These are phyloP conservation scores for Agrochola litura DNA, from an alignment of 2,888 invertebrate genomes.

Conservation along the genomic window DNA sequence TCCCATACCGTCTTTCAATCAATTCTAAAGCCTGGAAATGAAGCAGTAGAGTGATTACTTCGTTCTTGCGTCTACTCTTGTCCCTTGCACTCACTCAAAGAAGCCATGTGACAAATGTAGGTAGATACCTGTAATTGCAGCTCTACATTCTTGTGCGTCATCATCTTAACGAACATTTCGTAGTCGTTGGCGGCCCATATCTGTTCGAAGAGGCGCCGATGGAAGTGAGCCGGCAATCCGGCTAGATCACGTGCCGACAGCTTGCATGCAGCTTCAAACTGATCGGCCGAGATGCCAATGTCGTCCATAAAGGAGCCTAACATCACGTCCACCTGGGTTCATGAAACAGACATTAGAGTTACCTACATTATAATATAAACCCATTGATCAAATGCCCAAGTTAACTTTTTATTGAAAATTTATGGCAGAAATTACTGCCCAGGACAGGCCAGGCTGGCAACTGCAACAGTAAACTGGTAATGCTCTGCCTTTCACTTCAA, in stretches of 20 bases:
- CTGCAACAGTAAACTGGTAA: background rate
- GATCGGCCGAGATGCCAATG: conserved; percentile 96
- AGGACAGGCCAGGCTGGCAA: background rate
- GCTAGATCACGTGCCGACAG: conserved; percentile 86
- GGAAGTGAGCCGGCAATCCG: conserved; percentile 90
- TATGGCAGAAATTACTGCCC: background rate
- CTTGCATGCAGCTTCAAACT: conserved; percentile 95
- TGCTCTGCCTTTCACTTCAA: background rate
- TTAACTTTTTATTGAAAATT: background rate
- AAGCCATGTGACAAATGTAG: background rate
- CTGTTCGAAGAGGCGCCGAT: conserved; percentile 92
- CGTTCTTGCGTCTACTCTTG: background rate
- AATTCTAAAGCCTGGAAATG: conserved; percentile 94
- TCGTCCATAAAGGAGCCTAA: conserved; percentile 98
- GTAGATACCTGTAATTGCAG: conserved; percentile 92
- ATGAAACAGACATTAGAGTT: background rate
- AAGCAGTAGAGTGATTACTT: background rate
- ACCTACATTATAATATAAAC: background rate
- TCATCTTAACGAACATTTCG: conserved; percentile 96
- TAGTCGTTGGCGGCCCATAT: conserved; percentile 98
- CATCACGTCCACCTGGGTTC: conserved; percentile 95
- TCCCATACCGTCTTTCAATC: conserved; percentile 94
- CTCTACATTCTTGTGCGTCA: conserved; percentile 98
- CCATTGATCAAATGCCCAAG: background rate
- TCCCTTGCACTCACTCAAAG: background rate